Percentiles rank a stretch among this genome's conserved stretches.
These are phyloP conservation scores for Catharus fuscescens DNA, from an alignment of 2,113 vertebrate genomes.

Conservation along the genomic window DNA sequence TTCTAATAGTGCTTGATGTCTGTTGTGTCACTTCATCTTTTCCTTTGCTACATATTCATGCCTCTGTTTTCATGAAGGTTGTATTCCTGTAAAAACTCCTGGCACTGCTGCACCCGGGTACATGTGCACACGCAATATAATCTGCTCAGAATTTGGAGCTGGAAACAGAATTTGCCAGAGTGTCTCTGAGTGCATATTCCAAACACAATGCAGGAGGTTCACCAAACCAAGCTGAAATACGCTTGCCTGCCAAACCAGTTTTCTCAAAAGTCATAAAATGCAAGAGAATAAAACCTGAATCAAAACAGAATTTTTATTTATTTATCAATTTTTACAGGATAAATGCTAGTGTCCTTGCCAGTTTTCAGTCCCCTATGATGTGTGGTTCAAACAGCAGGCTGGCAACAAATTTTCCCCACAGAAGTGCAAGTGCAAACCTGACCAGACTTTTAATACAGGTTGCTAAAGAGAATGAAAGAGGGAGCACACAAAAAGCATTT, in stretches of 20 bases:
- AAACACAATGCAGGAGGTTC: slow-evolving; percentile 8
- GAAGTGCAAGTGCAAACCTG: slow-evolving; percentile 44
- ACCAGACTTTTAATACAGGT: slow-evolving; percentile 16
- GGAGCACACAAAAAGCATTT: neutral
- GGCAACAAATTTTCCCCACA: slow-evolving; percentile 45
- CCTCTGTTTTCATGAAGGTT: slow-evolving; percentile 18
- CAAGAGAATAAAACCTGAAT: slow-evolving; percentile 54
- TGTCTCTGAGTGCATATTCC: neutral
- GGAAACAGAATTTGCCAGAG: slow-evolving; percentile 9
- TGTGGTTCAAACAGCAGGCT: slow-evolving; percentile 39
- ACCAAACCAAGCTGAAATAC: slow-evolving; percentile 24
- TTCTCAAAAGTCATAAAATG: slow-evolving; percentile 36
- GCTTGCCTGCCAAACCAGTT: slow-evolving; percentile 29
- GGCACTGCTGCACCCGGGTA: neutral
- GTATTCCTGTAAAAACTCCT: slow-evolving; percentile 16
- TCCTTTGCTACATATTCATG: neutral
- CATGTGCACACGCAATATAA: neutral
- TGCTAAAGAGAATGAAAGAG: slow-evolving; percentile 30
- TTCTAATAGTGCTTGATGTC: neutral
- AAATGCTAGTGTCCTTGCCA: slow-evolving; percentile 39
- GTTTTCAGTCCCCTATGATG: slow-evolving; percentile 19
- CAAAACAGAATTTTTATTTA: slow-evolving; percentile 51
- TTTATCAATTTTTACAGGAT: slow-evolving; percentile 42
- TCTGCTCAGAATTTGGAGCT: slow-evolving; percentile 36
- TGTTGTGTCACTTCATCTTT: neutral